phyloP scores from a whole-genome alignment of 2,797 vertebrate genomes.

The Sternarchorhynchus goeldii region DNA sequence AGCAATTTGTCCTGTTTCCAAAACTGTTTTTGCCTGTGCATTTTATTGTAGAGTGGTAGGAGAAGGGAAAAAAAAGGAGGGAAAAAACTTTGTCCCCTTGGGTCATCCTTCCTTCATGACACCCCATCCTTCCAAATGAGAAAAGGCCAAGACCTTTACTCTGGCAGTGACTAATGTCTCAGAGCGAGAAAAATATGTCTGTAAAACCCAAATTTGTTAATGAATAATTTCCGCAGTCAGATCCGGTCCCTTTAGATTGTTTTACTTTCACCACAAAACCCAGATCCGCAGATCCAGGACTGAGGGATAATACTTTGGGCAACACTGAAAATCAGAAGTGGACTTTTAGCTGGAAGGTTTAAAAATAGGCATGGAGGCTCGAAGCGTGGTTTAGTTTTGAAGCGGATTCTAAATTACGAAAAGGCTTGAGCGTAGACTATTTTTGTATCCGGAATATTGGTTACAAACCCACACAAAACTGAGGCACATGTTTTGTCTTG shows the following conservation, averaged over 20 bases:
- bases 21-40: slow-evolving; percentile 39
- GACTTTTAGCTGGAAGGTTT: slow-evolving; percentile 37
- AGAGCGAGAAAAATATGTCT: slow-evolving; percentile 41
- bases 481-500: slow-evolving; percentile 21
- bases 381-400: slow-evolving; percentile 39
- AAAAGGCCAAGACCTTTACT: slow-evolving; percentile 34
- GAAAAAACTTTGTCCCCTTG: slow-evolving; percentile 29
- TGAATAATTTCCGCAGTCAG: slow-evolving; percentile 56
- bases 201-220: slow-evolving; percentile 49
- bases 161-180: slow-evolving; percentile 20
- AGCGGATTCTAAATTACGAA: slow-evolving; percentile 37
- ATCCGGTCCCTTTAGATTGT: slow-evolving; percentile 42
- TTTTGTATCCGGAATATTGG: slow-evolving; percentile 34
- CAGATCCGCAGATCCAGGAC: slow-evolving; percentile 22
- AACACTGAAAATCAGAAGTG: slow-evolving; percentile 40
- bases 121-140: slow-evolving; percentile 37
- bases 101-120: slow-evolving; percentile 37
- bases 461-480: slow-evolving; percentile 46
- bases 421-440: slow-evolving; percentile 38
- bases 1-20: slow-evolving; percentile 53
- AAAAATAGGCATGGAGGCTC: slow-evolving; percentile 39
- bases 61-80: slow-evolving; percentile 9
- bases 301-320: slow-evolving; percentile 10
- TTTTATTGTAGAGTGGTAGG: slow-evolving; percentile 32
- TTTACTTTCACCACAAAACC: slow-evolving; percentile 45